Conservation (phyloP, 37 sponge, comb jelly and placozoan species). For the Chondrosia reniformis region DNA sequence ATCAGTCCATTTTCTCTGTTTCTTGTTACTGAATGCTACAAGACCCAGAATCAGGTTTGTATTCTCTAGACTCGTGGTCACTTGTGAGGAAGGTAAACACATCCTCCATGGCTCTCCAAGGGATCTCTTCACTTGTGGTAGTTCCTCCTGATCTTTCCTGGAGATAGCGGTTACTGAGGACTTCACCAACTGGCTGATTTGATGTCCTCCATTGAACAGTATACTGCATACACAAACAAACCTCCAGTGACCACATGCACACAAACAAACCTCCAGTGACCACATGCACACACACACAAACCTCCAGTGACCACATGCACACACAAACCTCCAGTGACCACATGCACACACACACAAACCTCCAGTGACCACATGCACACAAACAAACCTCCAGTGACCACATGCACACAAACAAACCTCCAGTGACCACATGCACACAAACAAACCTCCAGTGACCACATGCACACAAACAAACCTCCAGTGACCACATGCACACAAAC, state of each 20-base stretch:
- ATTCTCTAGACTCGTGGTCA: no score
- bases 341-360: slow-evolving; percentile 13
- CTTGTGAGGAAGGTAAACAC: no score
- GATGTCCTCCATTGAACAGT: no score
- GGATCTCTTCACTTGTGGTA: no score
- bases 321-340: slow-evolving; percentile 5
- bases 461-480: not conserved
- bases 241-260: not conserved
- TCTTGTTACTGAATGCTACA: no score
- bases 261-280: not conserved
- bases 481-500: not conserved
- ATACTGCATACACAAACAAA: no score
- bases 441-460: not conserved
- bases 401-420: slow-evolving; percentile 3
- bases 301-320: not conserved
- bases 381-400: not conserved
- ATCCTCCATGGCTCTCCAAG: no score
- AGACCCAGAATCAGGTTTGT: no score
- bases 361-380: not conserved
- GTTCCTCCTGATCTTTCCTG: no score
- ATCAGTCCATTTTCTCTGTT: no score
- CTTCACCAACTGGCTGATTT: no score
- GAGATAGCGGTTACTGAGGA: no score
- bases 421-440: not conserved
- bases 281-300: slow-evolving; percentile 6